phyloP scores from a whole-genome alignment of 1,140 invertebrate species.

The Habropoda laboriosa region DNA sequence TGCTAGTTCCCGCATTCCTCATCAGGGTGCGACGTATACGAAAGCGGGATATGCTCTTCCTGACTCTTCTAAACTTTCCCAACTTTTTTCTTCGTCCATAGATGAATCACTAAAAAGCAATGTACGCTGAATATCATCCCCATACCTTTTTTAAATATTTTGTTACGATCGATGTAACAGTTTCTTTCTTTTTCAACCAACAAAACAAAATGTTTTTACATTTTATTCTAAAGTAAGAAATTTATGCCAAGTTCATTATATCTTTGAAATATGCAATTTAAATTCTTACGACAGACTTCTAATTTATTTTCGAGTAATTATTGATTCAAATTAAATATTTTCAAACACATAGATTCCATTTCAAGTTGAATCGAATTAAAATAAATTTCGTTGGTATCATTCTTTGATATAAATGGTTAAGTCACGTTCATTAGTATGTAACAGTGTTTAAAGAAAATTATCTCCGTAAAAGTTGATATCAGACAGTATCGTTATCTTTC shows the following conservation, averaged over 20 bases:
- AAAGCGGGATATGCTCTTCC: constrained; percentile 61
- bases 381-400: too few species aligned
- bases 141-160: not conserved
- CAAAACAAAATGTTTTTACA: not conserved
- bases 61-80: constrained; percentile 41
- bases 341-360: not conserved
- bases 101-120: constrained; percentile 38
- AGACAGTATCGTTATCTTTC: not conserved
- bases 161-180: not conserved
- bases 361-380: not conserved
- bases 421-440: not conserved
- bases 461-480: not conserved
- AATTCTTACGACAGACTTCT: not conserved
- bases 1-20: constrained; percentile 77
- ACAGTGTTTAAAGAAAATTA: not conserved
- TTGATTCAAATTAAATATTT: not conserved
- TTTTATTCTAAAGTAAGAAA: not conserved
- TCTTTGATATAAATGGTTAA: not conserved
- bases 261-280: not conserved
- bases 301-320: not conserved
- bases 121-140: constrained; percentile 2
- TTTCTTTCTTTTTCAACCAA: constrained; percentile 67
- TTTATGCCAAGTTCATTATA: constrained; percentile 36
- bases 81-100: constrained; percentile 24
- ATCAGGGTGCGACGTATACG: constrained; percentile 67